Conservation (phyloP, 2,113 vertebrate species). For the Chionomys nivalis region DNA sequence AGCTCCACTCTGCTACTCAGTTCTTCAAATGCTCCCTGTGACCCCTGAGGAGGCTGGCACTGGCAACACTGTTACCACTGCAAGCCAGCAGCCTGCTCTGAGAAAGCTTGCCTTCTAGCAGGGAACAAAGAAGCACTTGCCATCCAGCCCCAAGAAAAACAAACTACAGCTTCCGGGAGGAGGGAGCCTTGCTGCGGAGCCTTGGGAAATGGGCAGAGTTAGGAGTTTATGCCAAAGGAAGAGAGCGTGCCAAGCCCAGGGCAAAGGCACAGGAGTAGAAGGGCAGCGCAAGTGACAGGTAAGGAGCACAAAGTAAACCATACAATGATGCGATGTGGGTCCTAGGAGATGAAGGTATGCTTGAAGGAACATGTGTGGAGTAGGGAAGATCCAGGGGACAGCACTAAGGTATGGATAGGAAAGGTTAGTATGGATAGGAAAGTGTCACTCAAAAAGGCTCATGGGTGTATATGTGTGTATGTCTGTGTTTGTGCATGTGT, state of each 20-base stretch:
- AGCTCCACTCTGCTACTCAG: not conserved
- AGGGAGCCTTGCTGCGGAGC: not conserved
- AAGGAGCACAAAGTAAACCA: not conserved
- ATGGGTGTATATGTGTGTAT: not conserved
- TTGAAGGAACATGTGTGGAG: not conserved
- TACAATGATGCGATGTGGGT: not conserved
- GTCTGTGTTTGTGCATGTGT: not conserved
- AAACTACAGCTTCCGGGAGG: not conserved
- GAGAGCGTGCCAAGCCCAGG: not conserved
- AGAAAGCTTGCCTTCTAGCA: accelerated
- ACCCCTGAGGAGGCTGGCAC: not conserved
- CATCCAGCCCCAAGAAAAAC: not conserved
- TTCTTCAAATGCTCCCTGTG: accelerated
- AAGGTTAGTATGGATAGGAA: not conserved
- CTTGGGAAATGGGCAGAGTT: not conserved
- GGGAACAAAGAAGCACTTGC: not conserved
- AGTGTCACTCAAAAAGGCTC: not conserved
- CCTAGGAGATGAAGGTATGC: not conserved
- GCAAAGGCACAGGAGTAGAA: not conserved
- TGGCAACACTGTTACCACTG: not conserved
- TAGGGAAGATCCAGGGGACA: not conserved
- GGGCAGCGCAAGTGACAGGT: accelerated
- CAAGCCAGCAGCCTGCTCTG: not conserved
- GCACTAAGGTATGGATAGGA: not conserved
- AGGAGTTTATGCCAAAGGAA: not conserved